Percentiles rank a stretch among this genome's conserved stretches.
Evolutionary conservation across 2,113 vertebrate species (phyloP).

Genomic region (Recurvirostra avosetta): DNA sequence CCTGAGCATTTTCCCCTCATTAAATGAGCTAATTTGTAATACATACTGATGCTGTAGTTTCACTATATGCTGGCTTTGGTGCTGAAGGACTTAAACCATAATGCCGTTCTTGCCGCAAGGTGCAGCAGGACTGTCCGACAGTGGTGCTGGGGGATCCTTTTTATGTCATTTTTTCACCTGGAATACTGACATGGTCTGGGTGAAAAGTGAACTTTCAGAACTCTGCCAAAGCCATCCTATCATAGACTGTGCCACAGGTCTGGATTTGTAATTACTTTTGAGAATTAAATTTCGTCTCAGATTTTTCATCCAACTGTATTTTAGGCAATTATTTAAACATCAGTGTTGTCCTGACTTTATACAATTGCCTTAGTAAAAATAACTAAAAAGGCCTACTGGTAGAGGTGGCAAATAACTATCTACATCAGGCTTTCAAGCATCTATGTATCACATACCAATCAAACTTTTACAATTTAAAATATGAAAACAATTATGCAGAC

Average conservation of each 20-base stretch:
- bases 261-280: background rate
- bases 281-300: background rate
- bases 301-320: background rate
- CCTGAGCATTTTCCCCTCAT: background rate
- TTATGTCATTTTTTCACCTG: background rate
- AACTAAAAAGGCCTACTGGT: background rate
- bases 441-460: background rate
- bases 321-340: background rate
- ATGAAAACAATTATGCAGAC: background rate
- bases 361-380: background rate
- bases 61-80: background rate
- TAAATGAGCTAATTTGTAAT: background rate
- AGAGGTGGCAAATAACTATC: background rate
- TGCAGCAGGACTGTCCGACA: background rate
- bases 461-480: background rate
- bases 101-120: background rate
- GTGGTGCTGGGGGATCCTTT: background rate
- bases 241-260: background rate
- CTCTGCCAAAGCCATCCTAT: fast-evolving
- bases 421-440: background rate
- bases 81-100: background rate
- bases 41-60: fast-evolving
- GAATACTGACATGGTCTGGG: background rate
- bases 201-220: background rate
- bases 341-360: background rate